Evolutionary conservation across 2,797 vertebrate species (phyloP), one percentile per base, ranked within the genome.

Genomic region (Fringilla coelebs): DNA sequence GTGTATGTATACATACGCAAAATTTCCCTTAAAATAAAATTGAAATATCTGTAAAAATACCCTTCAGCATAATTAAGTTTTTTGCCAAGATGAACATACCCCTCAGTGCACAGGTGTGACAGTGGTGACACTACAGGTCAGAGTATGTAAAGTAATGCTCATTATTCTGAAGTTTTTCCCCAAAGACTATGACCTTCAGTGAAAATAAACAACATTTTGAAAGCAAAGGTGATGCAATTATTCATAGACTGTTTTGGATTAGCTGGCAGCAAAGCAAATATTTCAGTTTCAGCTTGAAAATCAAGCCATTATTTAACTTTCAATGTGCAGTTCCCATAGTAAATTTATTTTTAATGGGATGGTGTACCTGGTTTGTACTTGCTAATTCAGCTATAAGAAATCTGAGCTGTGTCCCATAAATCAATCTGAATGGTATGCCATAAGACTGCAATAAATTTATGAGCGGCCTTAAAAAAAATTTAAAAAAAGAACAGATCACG

Each of bases 281-380:
- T 97, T 97, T 98, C 96, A 95, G 89, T 96, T 97, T 82, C 85
- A 95, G 72, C 76, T 95, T 88, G 93, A 95, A 97, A 96, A 96
- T 97, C 89, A 96, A 97, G 90, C 71, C 90, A 97, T 94, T 96
- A 96, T 97, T 97, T 97, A 97, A 93, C 91, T 96, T 95, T 94
- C 90, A 96, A 46, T 93, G 90, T 76, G 70, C 86, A 93, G 88
- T 94, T 94, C 96, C 80, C 83, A 85, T 91, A 95, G 91, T 96
- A 97, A 98, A 97, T 93, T 96, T 84, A 41, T 88, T 93, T 96
- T 96, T 95, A 96, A 88, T 95, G 79, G 80, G 92, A 96, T 78
- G 55, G 77, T 77, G 90, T 96, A 94, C 91, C 77, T 85, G 62
- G 51, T 90, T 96, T 97, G 87, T 93, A 85, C 92, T 95, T 88